Percentiles rank a stretch among this genome's conserved stretches.
These are phyloP conservation scores for Philaenus spumarius DNA, from an alignment of 1,140 invertebrate species.

Conservation along the genomic window DNA sequence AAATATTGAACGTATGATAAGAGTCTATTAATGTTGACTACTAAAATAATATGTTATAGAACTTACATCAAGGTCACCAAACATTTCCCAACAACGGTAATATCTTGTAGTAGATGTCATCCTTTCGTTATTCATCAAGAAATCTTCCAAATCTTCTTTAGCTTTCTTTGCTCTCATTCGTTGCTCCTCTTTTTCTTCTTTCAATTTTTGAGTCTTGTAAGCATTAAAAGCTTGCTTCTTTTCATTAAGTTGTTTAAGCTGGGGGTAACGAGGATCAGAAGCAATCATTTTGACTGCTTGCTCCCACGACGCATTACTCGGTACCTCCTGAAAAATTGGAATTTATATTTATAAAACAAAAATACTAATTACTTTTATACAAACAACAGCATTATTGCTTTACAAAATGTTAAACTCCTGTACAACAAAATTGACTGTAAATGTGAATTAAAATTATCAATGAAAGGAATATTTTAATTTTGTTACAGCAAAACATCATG, in stretches of 20 bases:
- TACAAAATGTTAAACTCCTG: too few species aligned
- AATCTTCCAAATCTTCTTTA: conserved; percentile 95
- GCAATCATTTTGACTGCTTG: conserved; percentile 92
- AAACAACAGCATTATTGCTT: too few species aligned
- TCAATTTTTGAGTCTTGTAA: conserved; percentile 94
- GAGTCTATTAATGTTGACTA: too few species aligned
- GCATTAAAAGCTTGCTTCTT: conserved; percentile 98
- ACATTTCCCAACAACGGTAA: conserved; percentile 84
- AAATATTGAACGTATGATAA: too few species aligned
- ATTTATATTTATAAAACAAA: too few species aligned
- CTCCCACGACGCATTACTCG: conserved; percentile 94
- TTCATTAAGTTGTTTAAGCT: conserved; percentile 93
- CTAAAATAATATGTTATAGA: too few species aligned
- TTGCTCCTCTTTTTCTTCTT: conserved; percentile 96
- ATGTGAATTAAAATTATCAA: too few species aligned
- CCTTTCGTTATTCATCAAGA: conserved; percentile 80
- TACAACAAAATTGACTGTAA: too few species aligned
- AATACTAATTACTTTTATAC: too few species aligned
- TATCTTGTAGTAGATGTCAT: conserved; percentile 90
- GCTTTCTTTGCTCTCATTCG: conserved; percentile 89
- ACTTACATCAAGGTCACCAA: conserved; percentile 61
- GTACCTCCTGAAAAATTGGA: conserved; percentile 63
- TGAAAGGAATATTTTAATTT: too few species aligned
- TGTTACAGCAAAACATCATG: too few species aligned
- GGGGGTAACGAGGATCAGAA: conserved; percentile 86